A percentile compares a stretch with the other conserved stretches of the same genome.
Evolutionary conservation across 2,888 invertebrate genomes (phyloP).

Genomic region (Galerucella pusilla): DNA sequence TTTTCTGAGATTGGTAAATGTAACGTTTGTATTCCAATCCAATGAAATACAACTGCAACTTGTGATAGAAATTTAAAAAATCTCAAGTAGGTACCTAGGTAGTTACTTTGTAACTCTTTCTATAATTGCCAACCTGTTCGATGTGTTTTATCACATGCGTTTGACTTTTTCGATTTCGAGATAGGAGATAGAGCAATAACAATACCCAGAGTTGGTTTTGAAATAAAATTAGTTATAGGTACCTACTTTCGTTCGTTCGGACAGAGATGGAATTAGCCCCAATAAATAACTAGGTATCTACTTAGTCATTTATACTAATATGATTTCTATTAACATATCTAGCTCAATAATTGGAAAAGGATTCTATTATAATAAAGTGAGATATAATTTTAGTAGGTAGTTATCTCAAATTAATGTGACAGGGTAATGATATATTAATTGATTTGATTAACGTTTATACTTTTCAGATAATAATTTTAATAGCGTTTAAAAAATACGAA

Average conservation of each 20-base stretch:
- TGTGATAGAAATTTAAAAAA: no score
- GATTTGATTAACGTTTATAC: no score
- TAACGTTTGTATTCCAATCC: neutral
- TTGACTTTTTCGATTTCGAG: constrained; percentile 29
- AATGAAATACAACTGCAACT: no score
- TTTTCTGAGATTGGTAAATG: constrained; percentile 13
- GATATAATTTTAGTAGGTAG: no score
- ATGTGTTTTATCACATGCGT: constrained; percentile 38
- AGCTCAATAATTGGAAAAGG: neutral
- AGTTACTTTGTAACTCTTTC: constrained; percentile 2
- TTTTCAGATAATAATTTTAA: no score
- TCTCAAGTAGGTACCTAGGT: no score
- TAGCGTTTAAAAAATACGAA: no score
- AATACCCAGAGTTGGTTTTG: constrained; percentile 26
- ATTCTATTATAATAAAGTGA: no score
- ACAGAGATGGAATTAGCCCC: constrained; percentile 12
- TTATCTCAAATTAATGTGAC: no score
- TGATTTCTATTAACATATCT: neutral
- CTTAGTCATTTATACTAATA: neutral
- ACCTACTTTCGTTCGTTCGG: neutral
- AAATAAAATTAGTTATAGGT: constrained; percentile 11
- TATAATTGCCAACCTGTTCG: constrained; percentile 26
- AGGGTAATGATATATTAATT: no score
- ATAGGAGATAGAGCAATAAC: constrained; percentile 24
- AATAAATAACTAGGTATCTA: neutral